These are phyloP conservation scores for Rhysida immarginata DNA, from an alignment of 1,140 invertebrate genomes.

Conservation along the genomic window DNA sequence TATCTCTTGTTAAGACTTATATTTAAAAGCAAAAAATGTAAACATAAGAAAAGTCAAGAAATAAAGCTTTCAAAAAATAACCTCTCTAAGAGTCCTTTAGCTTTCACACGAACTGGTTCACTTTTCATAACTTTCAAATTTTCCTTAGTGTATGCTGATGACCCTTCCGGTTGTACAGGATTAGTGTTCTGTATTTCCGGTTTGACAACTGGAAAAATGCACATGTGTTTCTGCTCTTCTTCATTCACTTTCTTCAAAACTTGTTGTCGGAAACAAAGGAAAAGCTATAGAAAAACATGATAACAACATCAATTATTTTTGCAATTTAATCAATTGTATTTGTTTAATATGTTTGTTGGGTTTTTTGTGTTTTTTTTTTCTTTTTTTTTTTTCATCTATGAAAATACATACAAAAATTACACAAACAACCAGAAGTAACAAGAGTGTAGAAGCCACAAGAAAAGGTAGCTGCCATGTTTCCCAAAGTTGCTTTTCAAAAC, in stretches of 20 bases:
- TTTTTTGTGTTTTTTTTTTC: neutral
- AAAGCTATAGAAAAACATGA: conserved; percentile 9
- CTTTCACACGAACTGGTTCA: conserved; percentile 43
- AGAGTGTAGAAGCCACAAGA: conserved; percentile 11
- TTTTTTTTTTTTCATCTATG: neutral
- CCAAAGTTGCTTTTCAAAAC: conserved; percentile 15
- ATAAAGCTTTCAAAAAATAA: too few species aligned
- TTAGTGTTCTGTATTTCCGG: conserved; percentile 25
- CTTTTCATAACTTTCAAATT: conserved; percentile 15
- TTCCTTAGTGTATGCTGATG: conserved; percentile 19
- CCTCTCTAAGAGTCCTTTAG: conserved; percentile 36
- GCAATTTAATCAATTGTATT: neutral
- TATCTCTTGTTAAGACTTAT: too few species aligned
- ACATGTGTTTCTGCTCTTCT: conserved; percentile 14
- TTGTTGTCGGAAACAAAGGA: conserved; percentile 8
- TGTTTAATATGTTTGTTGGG: neutral
- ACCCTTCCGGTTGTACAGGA: conserved; percentile 25
- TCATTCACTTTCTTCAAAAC: conserved; percentile 9
- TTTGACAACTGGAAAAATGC: conserved; percentile 24
- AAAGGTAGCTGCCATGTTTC: conserved; percentile 16
- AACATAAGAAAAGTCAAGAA: too few species aligned
- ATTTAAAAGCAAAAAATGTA: too few species aligned
- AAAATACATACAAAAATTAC: conserved; percentile 14
- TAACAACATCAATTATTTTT: too few species aligned
- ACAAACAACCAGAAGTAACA: conserved; percentile 11